A percentile compares a stretch with the other conserved stretches of the same genome.
phyloP scores from a whole-genome alignment of 2,113 vertebrate species.

The Pluvialis apricaria region DNA sequence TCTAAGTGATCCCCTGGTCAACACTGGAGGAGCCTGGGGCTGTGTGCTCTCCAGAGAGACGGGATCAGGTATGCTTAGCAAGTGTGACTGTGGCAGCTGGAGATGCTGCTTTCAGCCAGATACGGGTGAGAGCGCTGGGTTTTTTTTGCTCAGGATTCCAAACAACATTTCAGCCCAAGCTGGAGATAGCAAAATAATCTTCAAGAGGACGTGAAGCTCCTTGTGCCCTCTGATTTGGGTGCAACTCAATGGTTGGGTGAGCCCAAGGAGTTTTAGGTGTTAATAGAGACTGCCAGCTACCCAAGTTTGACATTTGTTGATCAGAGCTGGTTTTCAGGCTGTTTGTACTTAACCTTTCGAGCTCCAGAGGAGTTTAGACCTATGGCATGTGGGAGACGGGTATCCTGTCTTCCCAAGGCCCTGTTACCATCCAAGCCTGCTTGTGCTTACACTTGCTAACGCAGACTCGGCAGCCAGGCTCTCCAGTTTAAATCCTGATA shows the following conservation, averaged over 20 bases:
- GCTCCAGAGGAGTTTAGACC: background rate
- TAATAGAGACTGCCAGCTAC: background rate
- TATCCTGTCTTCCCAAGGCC: background rate
- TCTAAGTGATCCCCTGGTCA: background rate
- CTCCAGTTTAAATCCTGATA: background rate
- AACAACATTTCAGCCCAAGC: background rate
- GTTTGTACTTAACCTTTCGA: background rate
- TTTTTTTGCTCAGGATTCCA: background rate
- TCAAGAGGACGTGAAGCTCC: background rate
- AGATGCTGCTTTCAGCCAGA: background rate
- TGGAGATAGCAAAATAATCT: background rate
- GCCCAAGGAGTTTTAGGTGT: background rate
- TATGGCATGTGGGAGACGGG: accelerated
- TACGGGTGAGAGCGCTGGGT: background rate
- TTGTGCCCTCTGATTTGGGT: background rate
- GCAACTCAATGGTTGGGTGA: background rate
- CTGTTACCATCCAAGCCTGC: no score
- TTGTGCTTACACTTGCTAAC: background rate
- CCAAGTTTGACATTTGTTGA: background rate
- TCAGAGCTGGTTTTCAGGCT: background rate
- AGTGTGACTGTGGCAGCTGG: background rate
- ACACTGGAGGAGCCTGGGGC: background rate
- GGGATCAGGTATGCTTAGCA: background rate
- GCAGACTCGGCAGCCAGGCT: background rate
- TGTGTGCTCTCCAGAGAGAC: no score